Percentiles rank a stretch among this genome's conserved stretches.
These are phyloP conservation scores for Otolemur garnettii DNA, from an alignment of 2,113 vertebrate genomes.

Conservation along the genomic window DNA sequence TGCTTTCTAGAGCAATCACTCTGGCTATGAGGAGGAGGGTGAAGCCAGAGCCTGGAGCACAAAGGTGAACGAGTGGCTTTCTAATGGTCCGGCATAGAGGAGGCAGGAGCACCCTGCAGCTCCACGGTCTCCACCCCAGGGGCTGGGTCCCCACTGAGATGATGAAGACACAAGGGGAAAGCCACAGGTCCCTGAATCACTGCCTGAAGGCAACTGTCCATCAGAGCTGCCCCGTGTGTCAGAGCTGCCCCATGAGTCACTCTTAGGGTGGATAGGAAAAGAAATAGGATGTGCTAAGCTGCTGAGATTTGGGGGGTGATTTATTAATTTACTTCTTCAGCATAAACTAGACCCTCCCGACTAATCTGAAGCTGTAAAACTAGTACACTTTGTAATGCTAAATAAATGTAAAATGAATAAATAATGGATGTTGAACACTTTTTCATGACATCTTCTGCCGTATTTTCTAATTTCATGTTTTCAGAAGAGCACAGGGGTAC, in stretches of 20 bases:
- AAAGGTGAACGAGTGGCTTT: neutral
- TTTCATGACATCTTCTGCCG: neutral
- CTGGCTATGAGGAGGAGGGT: neutral
- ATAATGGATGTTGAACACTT: neutral
- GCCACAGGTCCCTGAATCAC: neutral
- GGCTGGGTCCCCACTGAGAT: neutral
- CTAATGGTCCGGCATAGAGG: neutral
- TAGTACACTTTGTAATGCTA: neutral
- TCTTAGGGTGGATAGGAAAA: neutral
- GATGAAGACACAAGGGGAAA: neutral
- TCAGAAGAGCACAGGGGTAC: neutral
- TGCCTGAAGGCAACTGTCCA: neutral
- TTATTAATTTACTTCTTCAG: neutral
- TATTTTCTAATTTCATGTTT: neutral
- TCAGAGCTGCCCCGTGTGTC: neutral
- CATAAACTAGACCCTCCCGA: neutral
- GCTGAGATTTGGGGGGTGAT: neutral
- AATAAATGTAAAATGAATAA: neutral
- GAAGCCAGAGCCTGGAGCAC: neutral
- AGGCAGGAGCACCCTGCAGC: neutral
- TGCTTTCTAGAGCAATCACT: neutral
- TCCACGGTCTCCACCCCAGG: neutral
- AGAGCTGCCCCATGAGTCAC: neutral
- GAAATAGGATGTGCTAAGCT: neutral
- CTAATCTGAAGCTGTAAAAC: neutral